Conservation (phyloP, 2,888 invertebrate genomes). For the Phyllotreta striolata region DNA sequence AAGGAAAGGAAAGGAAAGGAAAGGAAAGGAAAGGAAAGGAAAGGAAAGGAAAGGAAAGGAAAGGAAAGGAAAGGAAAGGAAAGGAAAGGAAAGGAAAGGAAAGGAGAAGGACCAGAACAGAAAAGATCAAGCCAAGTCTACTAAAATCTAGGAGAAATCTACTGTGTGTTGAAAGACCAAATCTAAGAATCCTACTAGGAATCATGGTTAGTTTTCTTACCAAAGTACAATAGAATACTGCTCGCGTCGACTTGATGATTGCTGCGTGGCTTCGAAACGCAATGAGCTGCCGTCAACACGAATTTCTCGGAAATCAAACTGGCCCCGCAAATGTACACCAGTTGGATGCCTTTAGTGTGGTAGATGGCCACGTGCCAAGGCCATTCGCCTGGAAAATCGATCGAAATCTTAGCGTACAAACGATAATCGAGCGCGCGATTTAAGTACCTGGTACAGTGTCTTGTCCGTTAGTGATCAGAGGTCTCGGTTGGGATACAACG, state of each 20-base stretch:
- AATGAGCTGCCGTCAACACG: constrained; percentile 72
- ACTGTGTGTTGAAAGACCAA: constrained; percentile 27
- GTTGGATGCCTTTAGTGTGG: constrained; percentile 56
- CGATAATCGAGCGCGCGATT: neutral
- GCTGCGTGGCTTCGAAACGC: constrained; percentile 62
- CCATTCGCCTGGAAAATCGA: constrained; percentile 65
- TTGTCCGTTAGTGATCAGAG: constrained; percentile 68
- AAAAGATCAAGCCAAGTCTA: no score
- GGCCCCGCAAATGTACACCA: constrained; percentile 68
- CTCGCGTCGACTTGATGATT: constrained; percentile 52
- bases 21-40: constrained; percentile 24
- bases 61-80: constrained; percentile 23
- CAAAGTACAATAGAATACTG: constrained; percentile 56
- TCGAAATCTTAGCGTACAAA: constrained; percentile 19
- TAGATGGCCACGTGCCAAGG: constrained; percentile 75
- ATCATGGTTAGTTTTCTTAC: constrained; percentile 47
- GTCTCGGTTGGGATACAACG: constrained; percentile 63
- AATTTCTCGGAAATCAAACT: constrained; percentile 66
- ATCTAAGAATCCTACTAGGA: neutral
- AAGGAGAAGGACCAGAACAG: constrained; percentile 10
- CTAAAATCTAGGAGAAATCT: no score
- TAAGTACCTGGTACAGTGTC: constrained; percentile 66
- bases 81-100: constrained; percentile 24
- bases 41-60: constrained; percentile 24
- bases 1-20: constrained; percentile 24